phyloP scores from a whole-genome alignment of 2,113 vertebrate species.

The Progne subis region DNA sequence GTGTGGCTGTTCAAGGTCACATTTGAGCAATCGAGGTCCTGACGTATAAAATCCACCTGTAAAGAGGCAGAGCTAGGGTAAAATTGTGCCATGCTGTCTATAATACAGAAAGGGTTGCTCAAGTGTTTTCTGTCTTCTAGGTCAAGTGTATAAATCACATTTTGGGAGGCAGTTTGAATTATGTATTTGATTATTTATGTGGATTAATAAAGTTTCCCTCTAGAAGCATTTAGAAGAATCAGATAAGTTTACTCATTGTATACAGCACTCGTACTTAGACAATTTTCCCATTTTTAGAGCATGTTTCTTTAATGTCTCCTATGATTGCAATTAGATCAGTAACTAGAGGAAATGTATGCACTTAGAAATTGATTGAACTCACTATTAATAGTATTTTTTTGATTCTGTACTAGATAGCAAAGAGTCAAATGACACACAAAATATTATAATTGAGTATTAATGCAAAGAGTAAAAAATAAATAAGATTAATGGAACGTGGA shows the following conservation, averaged over 20 bases:
- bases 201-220: conserved; percentile 52
- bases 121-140: neutral
- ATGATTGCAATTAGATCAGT: conserved; percentile 72
- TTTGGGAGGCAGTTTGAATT: neutral
- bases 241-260: conserved; percentile 61
- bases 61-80: neutral
- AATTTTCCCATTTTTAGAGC: conserved; percentile 53
- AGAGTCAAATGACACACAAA: conserved; percentile 40
- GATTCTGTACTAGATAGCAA: conserved; percentile 39
- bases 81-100: neutral
- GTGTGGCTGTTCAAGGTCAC: neutral
- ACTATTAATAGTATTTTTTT: conserved; percentile 63
- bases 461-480: neutral
- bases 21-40: too few relatives aligned
- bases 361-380: conserved; percentile 63
- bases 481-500: conserved; percentile 19
- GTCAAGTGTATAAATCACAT: neutral
- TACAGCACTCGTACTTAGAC: neutral
- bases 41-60: neutral
- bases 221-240: conserved; percentile 46
- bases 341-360: conserved; percentile 68
- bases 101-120: neutral
- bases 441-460: conserved; percentile 63
- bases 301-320: conserved; percentile 62
- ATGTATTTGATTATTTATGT: conserved; percentile 26